Conservation (phyloP, 2,797 vertebrate species). For the Columba guinea region DNA sequence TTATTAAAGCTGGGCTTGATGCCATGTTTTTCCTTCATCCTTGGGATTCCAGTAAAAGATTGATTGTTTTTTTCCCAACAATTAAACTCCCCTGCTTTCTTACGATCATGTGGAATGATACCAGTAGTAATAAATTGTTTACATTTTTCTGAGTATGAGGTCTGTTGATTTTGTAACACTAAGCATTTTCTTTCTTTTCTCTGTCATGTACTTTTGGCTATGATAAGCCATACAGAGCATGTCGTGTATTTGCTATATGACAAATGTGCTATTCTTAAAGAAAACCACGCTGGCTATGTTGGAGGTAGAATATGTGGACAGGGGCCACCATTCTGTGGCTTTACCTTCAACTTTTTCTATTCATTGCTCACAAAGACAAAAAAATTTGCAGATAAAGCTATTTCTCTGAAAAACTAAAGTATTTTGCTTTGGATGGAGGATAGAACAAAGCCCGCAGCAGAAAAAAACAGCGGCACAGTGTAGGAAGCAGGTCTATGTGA, state of each 20-base stretch:
- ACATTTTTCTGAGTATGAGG: constrained; percentile 4
- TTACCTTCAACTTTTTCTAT: background rate
- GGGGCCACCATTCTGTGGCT: background rate
- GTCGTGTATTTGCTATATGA: background rate
- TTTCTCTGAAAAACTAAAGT: background rate
- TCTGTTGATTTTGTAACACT: constrained; percentile 42
- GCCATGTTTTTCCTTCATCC: constrained; percentile 24
- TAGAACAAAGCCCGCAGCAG: background rate
- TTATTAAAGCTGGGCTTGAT: constrained; percentile 38
- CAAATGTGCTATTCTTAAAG: constrained; percentile 10
- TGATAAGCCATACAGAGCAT: background rate
- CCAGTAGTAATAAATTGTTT: constrained; percentile 37
- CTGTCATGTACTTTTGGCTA: constrained; percentile 12
- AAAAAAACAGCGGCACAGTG: background rate
- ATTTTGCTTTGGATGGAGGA: background rate
- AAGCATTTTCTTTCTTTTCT: constrained; percentile 32
- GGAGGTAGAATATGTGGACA: background rate
- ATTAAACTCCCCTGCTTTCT: constrained; percentile 11
- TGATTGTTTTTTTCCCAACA: background rate
- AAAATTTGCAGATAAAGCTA: background rate
- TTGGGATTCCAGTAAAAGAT: constrained; percentile 25
- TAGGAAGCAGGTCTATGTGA: background rate
- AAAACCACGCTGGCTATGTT: background rate
- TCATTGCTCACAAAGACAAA: background rate
- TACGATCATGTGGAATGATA: background rate